phyloP scores from a whole-genome alignment of 2,888 invertebrate species.

The Epirrita christyi region DNA sequence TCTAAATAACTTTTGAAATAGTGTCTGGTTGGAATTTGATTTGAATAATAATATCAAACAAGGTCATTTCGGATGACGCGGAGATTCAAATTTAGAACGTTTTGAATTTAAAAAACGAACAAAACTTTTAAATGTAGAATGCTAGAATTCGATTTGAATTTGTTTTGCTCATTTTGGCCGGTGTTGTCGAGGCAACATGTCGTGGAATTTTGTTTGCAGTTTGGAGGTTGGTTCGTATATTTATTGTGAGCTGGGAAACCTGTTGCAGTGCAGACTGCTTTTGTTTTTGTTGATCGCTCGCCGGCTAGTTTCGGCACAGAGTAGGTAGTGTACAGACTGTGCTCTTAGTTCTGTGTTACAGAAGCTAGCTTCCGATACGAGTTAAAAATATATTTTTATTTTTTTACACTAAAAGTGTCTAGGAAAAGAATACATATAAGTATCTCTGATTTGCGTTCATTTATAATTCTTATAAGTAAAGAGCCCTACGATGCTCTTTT shows the following conservation, averaged over 20 bases:
- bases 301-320: conserved; percentile 41
- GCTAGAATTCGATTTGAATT: conserved; percentile 18
- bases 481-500: too few species aligned
- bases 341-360: conserved; percentile 3
- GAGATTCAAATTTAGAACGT: conserved; percentile 1
- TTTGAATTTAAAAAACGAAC: not conserved
- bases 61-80: conserved; percentile 1
- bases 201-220: conserved; percentile 29
- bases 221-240: conserved; percentile 36
- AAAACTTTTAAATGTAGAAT: conserved; percentile 2
- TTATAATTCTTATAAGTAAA: too few species aligned
- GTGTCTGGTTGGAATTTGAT: conserved; percentile 11
- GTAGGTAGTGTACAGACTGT: conserved; percentile 31
- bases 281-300: conserved; percentile 73
- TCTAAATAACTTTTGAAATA: too few species aligned
- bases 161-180: conserved; percentile 20
- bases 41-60: conserved; percentile 15
- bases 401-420: too few species aligned
- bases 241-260: conserved; percentile 46
- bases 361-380: conserved; percentile 7
- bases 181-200: conserved; percentile 9
- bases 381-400: too few species aligned
- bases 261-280: conserved; percentile 60
- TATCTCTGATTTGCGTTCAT: too few species aligned
- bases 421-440: too few species aligned